phyloP scores from a whole-genome alignment of 2,113 vertebrate species.

The Engystomops pustulosus region DNA sequence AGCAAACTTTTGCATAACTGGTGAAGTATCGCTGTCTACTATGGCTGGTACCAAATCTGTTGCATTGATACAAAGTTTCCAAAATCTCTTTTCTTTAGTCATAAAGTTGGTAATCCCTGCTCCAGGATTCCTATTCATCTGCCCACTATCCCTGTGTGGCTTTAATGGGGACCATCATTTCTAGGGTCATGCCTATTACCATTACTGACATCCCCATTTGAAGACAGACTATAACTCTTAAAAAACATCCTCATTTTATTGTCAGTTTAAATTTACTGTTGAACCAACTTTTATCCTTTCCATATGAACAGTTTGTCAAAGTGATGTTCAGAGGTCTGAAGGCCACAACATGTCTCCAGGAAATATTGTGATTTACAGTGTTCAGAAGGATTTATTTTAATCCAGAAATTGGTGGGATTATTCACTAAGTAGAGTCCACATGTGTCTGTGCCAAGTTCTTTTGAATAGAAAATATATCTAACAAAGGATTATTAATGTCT shows the following conservation, averaged over 20 bases:
- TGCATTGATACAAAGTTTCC: background rate
- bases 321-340: constrained; percentile 40
- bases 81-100: background rate
- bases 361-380: constrained; percentile 41
- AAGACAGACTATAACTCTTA: constrained; percentile 19
- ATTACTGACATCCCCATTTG: constrained; percentile 16
- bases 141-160: background rate
- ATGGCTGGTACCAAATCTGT: background rate
- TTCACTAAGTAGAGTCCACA: constrained; percentile 33
- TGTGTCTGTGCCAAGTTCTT: constrained; percentile 4
- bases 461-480: background rate
- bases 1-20: background rate
- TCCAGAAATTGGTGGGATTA: constrained; percentile 50
- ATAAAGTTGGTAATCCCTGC: background rate
- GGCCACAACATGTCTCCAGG: constrained; percentile 38
- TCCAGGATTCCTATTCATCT: background rate
- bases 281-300: constrained; percentile 37
- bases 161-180: constrained; percentile 3
- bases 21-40: background rate
- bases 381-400: constrained; percentile 40
- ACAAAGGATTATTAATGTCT: background rate
- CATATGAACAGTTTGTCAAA: constrained; percentile 44
- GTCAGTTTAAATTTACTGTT: constrained; percentile 49
- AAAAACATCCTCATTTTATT: constrained; percentile 43
- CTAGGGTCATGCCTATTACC: background rate